Conservation (phyloP, 2,888 invertebrate genomes). For the Odontocolon sp. region DNA sequence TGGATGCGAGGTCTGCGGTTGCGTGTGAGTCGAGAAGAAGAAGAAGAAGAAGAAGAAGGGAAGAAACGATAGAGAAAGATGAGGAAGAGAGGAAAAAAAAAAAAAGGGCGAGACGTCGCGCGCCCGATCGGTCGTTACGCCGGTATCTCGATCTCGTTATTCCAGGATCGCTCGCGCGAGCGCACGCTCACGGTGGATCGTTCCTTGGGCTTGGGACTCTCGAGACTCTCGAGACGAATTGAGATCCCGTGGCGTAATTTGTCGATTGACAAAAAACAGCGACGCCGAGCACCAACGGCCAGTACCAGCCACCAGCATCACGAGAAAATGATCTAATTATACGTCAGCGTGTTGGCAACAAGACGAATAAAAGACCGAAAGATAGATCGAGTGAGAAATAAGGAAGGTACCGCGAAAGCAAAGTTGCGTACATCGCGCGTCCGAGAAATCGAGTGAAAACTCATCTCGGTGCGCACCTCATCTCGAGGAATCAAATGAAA, state of each 20-base stretch:
- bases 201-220: not conserved
- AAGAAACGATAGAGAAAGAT: not conserved
- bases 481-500: no score
- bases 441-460: not conserved
- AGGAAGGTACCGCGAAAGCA: slow-evolving; percentile 15
- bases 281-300: not conserved
- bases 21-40: slow-evolving; percentile 20
- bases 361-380: slow-evolving; percentile 42
- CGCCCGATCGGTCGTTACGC: slow-evolving; percentile 32
- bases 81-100: slow-evolving; percentile 4
- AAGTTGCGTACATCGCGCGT: not conserved
- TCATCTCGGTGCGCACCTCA: no score
- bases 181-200: slow-evolving; percentile 15
- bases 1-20: slow-evolving; percentile 1
- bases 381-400: slow-evolving; percentile 45
- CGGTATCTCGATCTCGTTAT: slow-evolving; percentile 52
- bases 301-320: slow-evolving; percentile 19
- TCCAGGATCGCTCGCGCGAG: slow-evolving; percentile 41
- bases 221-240: slow-evolving; percentile 48
- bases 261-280: slow-evolving; percentile 62
- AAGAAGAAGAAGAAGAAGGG: not conserved
- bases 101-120: slow-evolving; percentile 7
- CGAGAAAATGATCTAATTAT: slow-evolving; percentile 68
- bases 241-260: slow-evolving; percentile 63
- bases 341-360: slow-evolving; percentile 52